Conservation (phyloP, 1,140 invertebrate species). For the Vanessa atalanta region DNA sequence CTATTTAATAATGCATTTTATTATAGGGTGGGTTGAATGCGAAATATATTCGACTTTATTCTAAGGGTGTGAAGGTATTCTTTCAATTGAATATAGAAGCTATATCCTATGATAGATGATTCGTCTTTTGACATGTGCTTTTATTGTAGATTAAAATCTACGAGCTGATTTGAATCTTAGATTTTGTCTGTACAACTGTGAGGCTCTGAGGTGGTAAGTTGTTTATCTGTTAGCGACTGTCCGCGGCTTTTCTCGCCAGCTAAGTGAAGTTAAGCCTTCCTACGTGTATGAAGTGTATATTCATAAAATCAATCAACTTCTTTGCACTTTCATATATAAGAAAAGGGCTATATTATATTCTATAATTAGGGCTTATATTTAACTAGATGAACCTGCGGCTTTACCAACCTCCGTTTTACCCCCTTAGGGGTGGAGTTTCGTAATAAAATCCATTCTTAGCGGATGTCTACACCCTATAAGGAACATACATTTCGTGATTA, state of each 20-base stretch:
- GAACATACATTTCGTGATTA: too few species aligned
- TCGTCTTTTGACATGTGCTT: constrained; percentile 64
- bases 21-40: constrained; percentile 41
- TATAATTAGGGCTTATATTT: too few species aligned
- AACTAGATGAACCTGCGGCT: too few species aligned
- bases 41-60: constrained; percentile 40
- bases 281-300: neutral
- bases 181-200: constrained; percentile 46
- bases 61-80: constrained; percentile 21
- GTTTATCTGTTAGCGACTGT: constrained; percentile 14
- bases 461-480: too few species aligned
- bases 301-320: neutral
- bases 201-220: constrained; percentile 33
- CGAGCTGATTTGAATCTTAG: constrained; percentile 42
- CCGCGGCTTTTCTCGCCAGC: neutral
- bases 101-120: constrained; percentile 64
- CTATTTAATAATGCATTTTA: constrained; percentile 74
- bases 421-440: too few species aligned
- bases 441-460: too few species aligned
- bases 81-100: constrained; percentile 7
- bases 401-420: too few species aligned
- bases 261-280: neutral
- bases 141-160: constrained; percentile 59
- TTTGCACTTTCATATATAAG: too few species aligned
- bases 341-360: too few species aligned